Base-by-base conservation (phyloP, 2,797 vertebrate genomes). In the Lindbergichthys nudifrons region DNA sequence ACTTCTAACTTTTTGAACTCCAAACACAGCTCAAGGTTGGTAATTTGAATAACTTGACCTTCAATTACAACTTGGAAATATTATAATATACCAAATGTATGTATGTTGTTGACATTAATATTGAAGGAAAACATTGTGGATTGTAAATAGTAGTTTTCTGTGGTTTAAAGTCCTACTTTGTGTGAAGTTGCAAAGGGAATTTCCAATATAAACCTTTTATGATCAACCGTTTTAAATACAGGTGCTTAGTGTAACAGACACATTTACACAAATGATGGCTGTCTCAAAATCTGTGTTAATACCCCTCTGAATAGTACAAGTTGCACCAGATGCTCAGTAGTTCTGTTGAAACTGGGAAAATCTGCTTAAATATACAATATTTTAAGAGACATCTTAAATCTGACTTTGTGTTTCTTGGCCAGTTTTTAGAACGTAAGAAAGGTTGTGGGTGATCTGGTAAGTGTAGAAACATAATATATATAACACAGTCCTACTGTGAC, bases 11-110 rank as follows among this genome's bases (percentile, higher is more conserved):
- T 16, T 70, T 63, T 77, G n/a, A 72, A 80, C 70, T 72, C 65
- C 52, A 73, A 70, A 56, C 73, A 13, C 21, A 59, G 62, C 61
- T 84, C 46, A 80, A 93, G 92, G 94, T 94, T 81, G 79, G 94
- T 94, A 30, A 58, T 47, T 74, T 70, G 10, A 47, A 19, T 78
- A 61, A 23, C 13, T 65, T 72, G 15, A 65, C 61, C 54, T 68
- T 42, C 3, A 65, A 48, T 60, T 39, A 12, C 3, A 59, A 10
- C 19, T 67, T 41, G 3, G 5, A 48, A 16, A 65, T 9, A 67
- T 23, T 21, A 10, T 32, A 14, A 26, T 18, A 10, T 7, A 61
- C 4, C 16, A 39, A 21, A 52, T 14, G 50, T 2, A 2, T n/a
- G n/a, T n/a, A n/a, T n/a, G n/a, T n/a, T 67, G 51, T 58, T 71